phyloP scores from a whole-genome alignment of 2,113 vertebrate genomes.

The Odocoileus virginianus region DNA sequence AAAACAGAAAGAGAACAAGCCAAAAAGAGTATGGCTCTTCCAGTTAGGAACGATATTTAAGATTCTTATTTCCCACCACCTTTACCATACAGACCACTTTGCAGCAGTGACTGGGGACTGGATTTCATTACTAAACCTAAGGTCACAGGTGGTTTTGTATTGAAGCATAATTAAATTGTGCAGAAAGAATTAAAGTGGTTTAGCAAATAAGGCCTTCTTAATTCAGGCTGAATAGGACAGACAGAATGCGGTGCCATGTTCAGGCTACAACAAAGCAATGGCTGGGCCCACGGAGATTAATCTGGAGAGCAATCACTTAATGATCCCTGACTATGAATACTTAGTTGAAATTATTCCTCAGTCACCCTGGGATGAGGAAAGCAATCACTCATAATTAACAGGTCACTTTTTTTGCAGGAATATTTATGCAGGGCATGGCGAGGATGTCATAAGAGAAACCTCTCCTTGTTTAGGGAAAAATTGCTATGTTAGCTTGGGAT shows the following conservation, averaged over 20 bases:
- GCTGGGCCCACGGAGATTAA: constrained; percentile 74
- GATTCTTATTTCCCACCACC: constrained; percentile 23
- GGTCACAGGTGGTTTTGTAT: constrained; percentile 80
- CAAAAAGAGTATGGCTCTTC: neutral
- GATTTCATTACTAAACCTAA: constrained; percentile 73
- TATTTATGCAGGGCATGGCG: constrained; percentile 43
- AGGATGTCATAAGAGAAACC: constrained; percentile 49
- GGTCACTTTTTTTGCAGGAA: constrained; percentile 56
- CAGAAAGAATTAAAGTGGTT: constrained; percentile 75
- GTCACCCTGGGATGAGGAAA: constrained; percentile 63
- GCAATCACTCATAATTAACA: constrained; percentile 78
- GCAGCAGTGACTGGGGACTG: neutral
- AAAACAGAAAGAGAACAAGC: neutral
- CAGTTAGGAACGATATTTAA: neutral
- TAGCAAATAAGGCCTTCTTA: constrained; percentile 64
- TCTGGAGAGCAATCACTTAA: constrained; percentile 77
- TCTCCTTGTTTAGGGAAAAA: constrained; percentile 49
- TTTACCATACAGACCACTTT: neutral
- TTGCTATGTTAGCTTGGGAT: constrained; percentile 46
- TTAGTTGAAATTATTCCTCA: constrained; percentile 79
- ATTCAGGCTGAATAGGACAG: constrained; percentile 63
- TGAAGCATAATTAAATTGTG: constrained; percentile 80
- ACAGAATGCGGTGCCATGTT: constrained; percentile 71
- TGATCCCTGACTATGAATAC: constrained; percentile 80
- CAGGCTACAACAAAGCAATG: neutral